phyloP scores from a whole-genome alignment of 2,113 vertebrate genomes.

The Lampris megalopsis region DNA sequence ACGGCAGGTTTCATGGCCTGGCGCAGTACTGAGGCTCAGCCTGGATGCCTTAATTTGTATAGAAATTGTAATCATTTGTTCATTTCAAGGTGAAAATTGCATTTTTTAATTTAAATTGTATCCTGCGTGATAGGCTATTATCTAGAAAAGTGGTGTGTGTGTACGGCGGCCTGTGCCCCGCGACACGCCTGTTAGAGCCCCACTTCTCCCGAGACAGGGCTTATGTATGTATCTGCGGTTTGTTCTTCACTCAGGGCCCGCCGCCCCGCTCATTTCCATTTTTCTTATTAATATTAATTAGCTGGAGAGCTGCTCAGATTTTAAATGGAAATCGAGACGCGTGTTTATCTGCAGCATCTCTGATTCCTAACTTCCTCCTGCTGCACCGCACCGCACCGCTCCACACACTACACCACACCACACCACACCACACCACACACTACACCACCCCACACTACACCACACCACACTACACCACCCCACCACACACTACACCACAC shows the following conservation, averaged over 20 bases:
- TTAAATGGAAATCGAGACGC: slow-evolving; percentile 78
- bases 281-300: slow-evolving; percentile 91
- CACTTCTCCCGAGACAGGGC: slow-evolving; percentile 96
- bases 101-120: slow-evolving; percentile 99
- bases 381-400: too few relatives aligned
- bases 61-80: slow-evolving; percentile 99
- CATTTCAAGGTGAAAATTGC: slow-evolving; percentile 99
- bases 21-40: slow-evolving; percentile 96
- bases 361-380: too few relatives aligned
- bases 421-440: too few relatives aligned
- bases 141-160: slow-evolving; percentile 99
- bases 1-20: slow-evolving; percentile 99
- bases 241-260: slow-evolving; percentile 76
- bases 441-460: too few relatives aligned
- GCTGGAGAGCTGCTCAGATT: slow-evolving; percentile 78
- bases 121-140: slow-evolving; percentile 99
- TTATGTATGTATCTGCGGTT: slow-evolving; percentile 88
- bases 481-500: too few relatives aligned
- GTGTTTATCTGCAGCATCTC: too few relatives aligned
- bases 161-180: slow-evolving; percentile 92
- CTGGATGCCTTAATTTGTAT: slow-evolving; percentile 99
- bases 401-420: too few relatives aligned
- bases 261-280: slow-evolving; percentile 81
- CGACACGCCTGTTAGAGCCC: slow-evolving; percentile 94
- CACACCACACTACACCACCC: too few relatives aligned